These are phyloP conservation scores for Anoplolepis gracilipes DNA, from an alignment of 1,140 invertebrate genomes.

Conservation along the genomic window DNA sequence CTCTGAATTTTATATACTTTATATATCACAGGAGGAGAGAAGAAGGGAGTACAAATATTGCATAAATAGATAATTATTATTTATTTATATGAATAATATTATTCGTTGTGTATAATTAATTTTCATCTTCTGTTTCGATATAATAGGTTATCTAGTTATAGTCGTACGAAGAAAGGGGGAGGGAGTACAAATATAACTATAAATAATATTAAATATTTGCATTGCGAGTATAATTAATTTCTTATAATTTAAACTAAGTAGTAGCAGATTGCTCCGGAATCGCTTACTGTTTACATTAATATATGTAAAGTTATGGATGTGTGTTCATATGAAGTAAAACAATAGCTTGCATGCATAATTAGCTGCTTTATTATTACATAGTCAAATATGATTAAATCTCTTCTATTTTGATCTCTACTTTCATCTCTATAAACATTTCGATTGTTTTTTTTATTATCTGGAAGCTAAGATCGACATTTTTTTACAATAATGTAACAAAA, in stretches of 20 bases:
- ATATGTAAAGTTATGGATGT: background rate
- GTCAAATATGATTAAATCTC: constrained; percentile 34
- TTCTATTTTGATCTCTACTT: constrained; percentile 3
- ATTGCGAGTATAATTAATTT: constrained; percentile 17
- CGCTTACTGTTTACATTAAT: background rate
- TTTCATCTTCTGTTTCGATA: too few species aligned
- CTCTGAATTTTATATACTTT: background rate
- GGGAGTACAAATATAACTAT: background rate
- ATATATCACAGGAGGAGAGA: too few species aligned
- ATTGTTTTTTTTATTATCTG: too few species aligned
- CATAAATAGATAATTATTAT: too few species aligned
- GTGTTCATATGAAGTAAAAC: background rate
- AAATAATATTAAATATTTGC: too few species aligned
- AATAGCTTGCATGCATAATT: constrained; percentile 38
- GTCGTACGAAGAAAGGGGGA: too few species aligned
- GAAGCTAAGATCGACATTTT: too few species aligned
- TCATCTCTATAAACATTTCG: background rate
- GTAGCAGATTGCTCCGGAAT: background rate
- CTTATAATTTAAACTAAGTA: background rate
- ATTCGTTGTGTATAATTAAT: too few species aligned
- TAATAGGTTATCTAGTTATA: too few species aligned
- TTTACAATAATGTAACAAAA: too few species aligned
- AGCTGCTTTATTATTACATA: background rate
- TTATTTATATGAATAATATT: too few species aligned
- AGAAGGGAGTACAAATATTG: background rate